phyloP scores from a whole-genome alignment of 2,888 invertebrate genomes.

The Noctua pronuba region DNA sequence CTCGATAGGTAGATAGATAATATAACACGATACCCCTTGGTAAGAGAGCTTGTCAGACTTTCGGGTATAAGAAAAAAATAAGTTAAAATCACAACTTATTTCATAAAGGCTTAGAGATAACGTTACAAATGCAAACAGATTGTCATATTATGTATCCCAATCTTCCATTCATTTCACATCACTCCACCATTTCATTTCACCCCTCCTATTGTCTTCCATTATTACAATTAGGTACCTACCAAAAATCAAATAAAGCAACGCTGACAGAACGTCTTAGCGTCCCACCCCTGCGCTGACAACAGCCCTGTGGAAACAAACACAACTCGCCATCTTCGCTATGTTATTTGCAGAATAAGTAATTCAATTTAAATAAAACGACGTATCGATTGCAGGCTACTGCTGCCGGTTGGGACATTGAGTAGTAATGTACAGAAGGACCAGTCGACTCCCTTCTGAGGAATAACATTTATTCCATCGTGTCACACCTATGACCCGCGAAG shows the following conservation, averaged over 20 bases:
- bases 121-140: not conserved
- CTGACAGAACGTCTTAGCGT: constrained; percentile 36
- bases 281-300: constrained; percentile 22
- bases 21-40: not conserved
- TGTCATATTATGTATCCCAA: not conserved
- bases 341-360: constrained; percentile 58
- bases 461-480: not conserved
- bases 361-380: constrained; percentile 62
- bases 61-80: not conserved
- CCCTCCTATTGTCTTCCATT: constrained; percentile 1
- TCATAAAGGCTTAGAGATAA: not conserved
- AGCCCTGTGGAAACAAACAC: constrained; percentile 39
- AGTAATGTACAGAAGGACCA: constrained; percentile 36
- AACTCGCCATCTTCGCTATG: constrained; percentile 37
- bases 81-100: constrained; percentile 1
- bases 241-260: constrained; percentile 36
- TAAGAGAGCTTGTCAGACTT: not conserved
- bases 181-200: not conserved
- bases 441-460: not conserved
- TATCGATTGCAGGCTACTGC: constrained; percentile 58
- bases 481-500: not conserved
- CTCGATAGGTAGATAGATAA: not conserved
- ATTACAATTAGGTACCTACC: constrained; percentile 11
- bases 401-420: not conserved
- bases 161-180: constrained; percentile 16